Percentiles rank a stretch among this genome's conserved stretches.
These are phyloP conservation scores for Mythimna vitellina DNA, from an alignment of 2,888 invertebrate genomes.

Conservation along the genomic window DNA sequence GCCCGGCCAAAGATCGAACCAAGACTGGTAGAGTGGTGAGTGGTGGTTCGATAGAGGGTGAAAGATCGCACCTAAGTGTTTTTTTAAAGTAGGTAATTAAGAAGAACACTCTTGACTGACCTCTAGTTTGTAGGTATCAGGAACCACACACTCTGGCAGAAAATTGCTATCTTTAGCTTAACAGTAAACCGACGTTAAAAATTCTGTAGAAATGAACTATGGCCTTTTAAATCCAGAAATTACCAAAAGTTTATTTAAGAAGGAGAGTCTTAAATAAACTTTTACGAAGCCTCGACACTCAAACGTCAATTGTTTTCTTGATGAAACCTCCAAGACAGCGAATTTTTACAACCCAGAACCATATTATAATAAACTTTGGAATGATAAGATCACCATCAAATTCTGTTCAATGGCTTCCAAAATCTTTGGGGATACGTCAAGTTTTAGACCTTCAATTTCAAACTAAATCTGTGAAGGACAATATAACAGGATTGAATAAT, in stretches of 20 bases:
- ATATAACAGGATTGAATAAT: constrained; percentile 24
- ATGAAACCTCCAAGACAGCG: constrained; percentile 18
- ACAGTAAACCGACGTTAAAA: no score
- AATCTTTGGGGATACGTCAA: constrained; percentile 14
- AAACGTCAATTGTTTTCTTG: constrained; percentile 10
- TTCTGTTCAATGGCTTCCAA: constrained; percentile 35
- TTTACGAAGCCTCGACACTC: neutral
- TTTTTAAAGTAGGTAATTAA: no score
- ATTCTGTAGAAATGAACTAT: no score
- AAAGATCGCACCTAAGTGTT: no score
- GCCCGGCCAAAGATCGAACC: no score
- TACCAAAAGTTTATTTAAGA: neutral
- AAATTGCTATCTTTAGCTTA: no score
- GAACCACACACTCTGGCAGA: no score
- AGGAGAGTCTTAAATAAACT: no score
- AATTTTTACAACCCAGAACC: constrained; percentile 26
- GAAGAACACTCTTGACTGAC: no score
- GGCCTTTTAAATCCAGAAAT: neutral
- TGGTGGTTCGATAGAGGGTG: no score
- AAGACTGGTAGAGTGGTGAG: no score
- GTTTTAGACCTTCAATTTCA: constrained; percentile 14
- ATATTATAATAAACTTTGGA: constrained; percentile 48
- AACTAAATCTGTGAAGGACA: constrained; percentile 19
- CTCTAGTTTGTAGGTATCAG: no score
- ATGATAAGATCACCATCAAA: constrained; percentile 57